Evolutionary conservation across 2,888 invertebrate genomes (phyloP), one percentile per base, ranked within the genome.

Genomic region (Tenthredo amoena): DNA sequence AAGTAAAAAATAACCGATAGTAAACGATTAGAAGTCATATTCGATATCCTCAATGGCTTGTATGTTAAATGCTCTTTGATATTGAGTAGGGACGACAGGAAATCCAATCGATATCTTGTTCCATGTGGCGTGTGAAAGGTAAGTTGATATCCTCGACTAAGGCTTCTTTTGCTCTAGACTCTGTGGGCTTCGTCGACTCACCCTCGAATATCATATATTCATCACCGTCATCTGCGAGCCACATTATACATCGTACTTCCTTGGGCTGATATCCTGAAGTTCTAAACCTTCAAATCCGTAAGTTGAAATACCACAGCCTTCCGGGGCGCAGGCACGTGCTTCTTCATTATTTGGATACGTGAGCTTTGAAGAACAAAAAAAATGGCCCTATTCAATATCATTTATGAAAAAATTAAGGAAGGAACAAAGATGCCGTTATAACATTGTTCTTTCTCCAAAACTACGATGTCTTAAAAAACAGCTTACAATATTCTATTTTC

Each of bases 121-220:
- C 77, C 81, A 62, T 81, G 62, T 62, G 81, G 40, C 40, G 58
- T 81, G 81, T 81, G 81, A 81, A 81, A 81, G 62, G 81, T 81
- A 81, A 81, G 47, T 62, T 81, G 81, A 81, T 81, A 81, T 81
- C 62, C 37, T 40, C 40, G 34, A 40, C 81, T 81, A 65, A 34
- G 81, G 81, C 81, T 81, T 81, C 81, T 58, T 21, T 77, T 81
- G n/a, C 79, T 62, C 26, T 81, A 12, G 81, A 62, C 81, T 62
- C 81, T 65, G 62, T 40, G 62, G 81, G 81, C 81, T 81, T 81
- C 81, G 81, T 62, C 62, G 58, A 81, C 34, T 50, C 62, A 81
- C 81, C 81, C 81, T 62, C 81, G 34, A n/a, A 77, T 50, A 77
- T 77, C 40, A 34, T 77, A 18, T 77, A 77, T 26, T 50, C 26